These are phyloP conservation scores for Magallana nippona DNA, from an alignment of 2,888 invertebrate species.

Conservation along the genomic window DNA sequence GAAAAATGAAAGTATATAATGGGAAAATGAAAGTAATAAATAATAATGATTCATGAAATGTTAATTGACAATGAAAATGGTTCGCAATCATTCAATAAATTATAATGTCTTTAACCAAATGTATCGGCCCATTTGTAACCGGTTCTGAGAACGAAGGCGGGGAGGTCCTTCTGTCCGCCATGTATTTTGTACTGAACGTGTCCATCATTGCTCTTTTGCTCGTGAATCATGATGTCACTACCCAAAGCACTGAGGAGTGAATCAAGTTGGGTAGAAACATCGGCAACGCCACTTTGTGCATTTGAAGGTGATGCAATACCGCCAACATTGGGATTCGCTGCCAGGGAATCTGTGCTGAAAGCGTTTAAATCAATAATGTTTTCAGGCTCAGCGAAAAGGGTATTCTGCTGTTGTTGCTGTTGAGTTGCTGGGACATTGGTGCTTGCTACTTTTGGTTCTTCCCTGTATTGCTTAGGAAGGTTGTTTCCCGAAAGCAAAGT, in stretches of 20 bases:
- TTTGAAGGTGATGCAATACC: neutral
- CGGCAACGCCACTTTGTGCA: neutral
- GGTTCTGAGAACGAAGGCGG: neutral
- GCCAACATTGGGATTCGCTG: neutral
- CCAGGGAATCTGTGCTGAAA: neutral
- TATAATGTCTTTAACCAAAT: neutral
- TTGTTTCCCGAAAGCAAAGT: slow-evolving; percentile 26
- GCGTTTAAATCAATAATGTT: neutral
- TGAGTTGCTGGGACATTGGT: neutral
- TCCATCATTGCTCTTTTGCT: slow-evolving; percentile 1
- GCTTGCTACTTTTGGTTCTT: neutral
- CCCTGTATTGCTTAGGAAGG: neutral
- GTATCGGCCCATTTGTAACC: neutral
- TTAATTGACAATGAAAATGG: neutral
- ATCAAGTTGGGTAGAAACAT: slow-evolving; percentile 9
- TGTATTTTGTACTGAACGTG: slow-evolving; percentile 18
- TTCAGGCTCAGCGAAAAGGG: neutral
- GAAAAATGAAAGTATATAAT: neutral
- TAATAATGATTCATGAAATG: neutral
- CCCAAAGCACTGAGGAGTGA: neutral
- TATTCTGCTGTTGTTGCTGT: neutral
- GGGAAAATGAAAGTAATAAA: slow-evolving; percentile 25
- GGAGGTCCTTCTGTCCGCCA: neutral
- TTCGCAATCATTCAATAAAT: neutral
- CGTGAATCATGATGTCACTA: slow-evolving; percentile 5